A percentile compares a stretch with the other conserved stretches of the same genome.
phyloP scores from a whole-genome alignment of 2,888 invertebrate species.

The Stegana nigrithorax region DNA sequence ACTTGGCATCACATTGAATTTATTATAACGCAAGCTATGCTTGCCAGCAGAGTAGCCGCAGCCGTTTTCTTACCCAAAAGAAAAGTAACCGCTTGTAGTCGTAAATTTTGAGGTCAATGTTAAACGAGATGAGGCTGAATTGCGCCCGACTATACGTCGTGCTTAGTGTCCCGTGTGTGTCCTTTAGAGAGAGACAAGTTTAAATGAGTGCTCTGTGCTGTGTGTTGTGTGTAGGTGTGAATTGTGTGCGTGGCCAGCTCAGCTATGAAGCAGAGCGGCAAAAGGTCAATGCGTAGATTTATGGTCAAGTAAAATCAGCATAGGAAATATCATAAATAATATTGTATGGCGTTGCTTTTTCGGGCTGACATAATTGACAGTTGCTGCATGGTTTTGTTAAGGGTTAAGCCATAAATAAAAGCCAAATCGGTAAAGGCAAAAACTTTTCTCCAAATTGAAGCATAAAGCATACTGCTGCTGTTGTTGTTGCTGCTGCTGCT shows the following conservation, averaged over 20 bases:
- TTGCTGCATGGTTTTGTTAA: background rate
- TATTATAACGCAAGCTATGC: background rate
- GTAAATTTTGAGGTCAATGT: too few relatives aligned
- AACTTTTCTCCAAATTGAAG: background rate
- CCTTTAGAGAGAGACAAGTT: too few relatives aligned
- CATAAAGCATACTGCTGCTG: background rate
- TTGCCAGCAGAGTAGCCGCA: background rate
- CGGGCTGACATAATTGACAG: constrained; percentile 7
- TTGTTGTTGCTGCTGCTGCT: background rate
- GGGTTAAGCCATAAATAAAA: background rate
- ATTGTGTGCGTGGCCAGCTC: too few relatives aligned
- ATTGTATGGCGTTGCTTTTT: background rate
- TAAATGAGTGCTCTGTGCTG: too few relatives aligned
- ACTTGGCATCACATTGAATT: too few relatives aligned
- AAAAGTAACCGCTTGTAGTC: too few relatives aligned
- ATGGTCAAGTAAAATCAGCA: constrained; percentile 3
- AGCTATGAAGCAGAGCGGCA: background rate
- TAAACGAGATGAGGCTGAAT: too few relatives aligned
- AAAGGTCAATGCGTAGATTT: constrained; percentile 8
- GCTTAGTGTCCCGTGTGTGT: too few relatives aligned
- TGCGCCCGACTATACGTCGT: too few relatives aligned
- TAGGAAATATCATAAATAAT: constrained; percentile 15
- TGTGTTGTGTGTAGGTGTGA: too few relatives aligned
- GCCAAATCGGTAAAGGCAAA: background rate
- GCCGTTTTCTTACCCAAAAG: background rate